Evolutionary conservation across 2,113 vertebrate genomes (phyloP), one percentile per base, ranked within the genome.

Genomic region (Rattus rattus): DNA sequence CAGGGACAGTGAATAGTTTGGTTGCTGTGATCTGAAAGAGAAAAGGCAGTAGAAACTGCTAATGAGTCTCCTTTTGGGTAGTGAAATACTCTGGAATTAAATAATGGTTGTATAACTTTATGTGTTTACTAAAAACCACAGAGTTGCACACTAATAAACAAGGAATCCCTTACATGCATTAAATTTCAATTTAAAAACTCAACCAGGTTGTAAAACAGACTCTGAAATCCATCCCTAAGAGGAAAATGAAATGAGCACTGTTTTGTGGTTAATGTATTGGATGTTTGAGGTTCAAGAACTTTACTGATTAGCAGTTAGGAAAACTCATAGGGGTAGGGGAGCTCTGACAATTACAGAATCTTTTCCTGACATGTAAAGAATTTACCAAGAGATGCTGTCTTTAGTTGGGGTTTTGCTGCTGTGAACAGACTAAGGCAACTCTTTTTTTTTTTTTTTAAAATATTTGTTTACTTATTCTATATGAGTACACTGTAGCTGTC

Each of bases 341-440:
- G 87, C 9, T 91, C 30, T 94, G 59, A 86, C 92, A 81, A 49
- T 92, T 95, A 77, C 19, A 30, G 59, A 36, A 84, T 52, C 6
- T 80, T 93, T 97, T 88, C 61, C 13, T 92, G 36, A 92, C 61
- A 56, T 94, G 30, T 84, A 93, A 94, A 91, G 80, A 94, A 96
- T 90, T 88, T 94, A 70, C 69, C n/a, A 85, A 90, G 36, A 93
- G 12, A 72, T 33, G 30, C 14, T 69, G 28, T 69, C 65, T 33
- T 43, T 69, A 14, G 65, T 67, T 30, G 12, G 26, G 28, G 65
- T 30, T 69, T 67, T 8, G 33, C 10, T 67, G 65, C 65, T 69
- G 28, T 69, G 28, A 69, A 69, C 65, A 69, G 65, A 69, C 65
- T 43, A 43, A 43, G 43, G 43, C 43, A 43, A 43, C 43, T 43